phyloP scores from a whole-genome alignment of 2,113 vertebrate genomes.

The Phoxinus phoxinus region DNA sequence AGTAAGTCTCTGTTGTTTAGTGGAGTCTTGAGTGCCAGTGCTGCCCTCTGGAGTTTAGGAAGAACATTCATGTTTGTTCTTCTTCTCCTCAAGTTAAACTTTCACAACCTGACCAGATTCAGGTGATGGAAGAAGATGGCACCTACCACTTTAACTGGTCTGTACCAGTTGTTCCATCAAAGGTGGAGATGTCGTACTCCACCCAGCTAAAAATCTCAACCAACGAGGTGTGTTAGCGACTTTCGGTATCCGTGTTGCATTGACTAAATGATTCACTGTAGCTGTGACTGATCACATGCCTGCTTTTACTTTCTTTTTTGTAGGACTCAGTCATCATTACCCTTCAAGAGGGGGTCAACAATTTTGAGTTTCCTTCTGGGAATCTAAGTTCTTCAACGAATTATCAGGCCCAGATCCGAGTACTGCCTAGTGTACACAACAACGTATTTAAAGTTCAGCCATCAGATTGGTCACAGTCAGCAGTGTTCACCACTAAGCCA shows the following conservation, averaged over 20 bases:
- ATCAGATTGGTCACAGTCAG: conserved; percentile 70
- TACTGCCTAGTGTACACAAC: neutral
- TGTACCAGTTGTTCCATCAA: neutral
- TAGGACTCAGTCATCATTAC: neutral
- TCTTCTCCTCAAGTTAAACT: conserved; percentile 65
- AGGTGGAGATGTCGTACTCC: fast-evolving
- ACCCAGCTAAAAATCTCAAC: conserved; percentile 60
- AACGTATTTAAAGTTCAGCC: conserved; percentile 46
- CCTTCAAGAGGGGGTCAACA: fast-evolving
- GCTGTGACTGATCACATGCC: neutral
- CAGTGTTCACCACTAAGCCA: conserved; percentile 62
- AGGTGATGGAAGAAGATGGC: conserved; percentile 7
- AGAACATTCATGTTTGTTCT: neutral
- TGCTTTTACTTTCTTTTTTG: conserved; percentile 4
- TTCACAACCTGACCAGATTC: conserved; percentile 50
- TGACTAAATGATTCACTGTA: neutral
- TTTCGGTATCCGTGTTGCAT: neutral
- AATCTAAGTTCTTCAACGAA: conserved; percentile 47
- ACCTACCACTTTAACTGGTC: conserved; percentile 68
- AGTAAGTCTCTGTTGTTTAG: conserved; percentile 30
- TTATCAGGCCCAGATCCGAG: conserved; percentile 68
- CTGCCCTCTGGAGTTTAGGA: conserved; percentile 63
- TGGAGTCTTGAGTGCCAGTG: conserved; percentile 12
- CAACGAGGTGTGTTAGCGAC: neutral
- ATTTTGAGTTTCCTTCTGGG: neutral